phyloP scores from a whole-genome alignment of 1,140 invertebrate species.

The Globodera ellingtonae region DNA sequence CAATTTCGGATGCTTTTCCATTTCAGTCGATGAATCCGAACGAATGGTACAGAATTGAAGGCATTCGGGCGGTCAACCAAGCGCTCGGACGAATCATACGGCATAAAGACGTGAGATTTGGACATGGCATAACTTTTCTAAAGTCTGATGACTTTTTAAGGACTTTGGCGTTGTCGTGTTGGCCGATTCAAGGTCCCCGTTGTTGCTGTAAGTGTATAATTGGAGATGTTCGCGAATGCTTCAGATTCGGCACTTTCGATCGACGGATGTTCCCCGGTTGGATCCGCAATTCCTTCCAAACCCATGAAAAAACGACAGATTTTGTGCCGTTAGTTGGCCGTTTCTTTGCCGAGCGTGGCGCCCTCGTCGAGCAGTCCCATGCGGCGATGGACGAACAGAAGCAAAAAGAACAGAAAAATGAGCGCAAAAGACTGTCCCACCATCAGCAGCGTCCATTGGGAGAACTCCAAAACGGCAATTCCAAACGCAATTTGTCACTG shows the following conservation, averaged over 20 bases:
- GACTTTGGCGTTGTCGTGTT: slow-evolving; percentile 86
- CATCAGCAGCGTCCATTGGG: neutral
- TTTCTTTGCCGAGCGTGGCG: slow-evolving; percentile 33
- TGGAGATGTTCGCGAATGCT: neutral
- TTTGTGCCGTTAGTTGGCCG: slow-evolving; percentile 10
- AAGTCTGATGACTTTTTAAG: neutral
- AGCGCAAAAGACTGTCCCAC: neutral
- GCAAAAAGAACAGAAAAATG: neutral
- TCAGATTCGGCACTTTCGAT: slow-evolving; percentile 30
- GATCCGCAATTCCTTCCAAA: slow-evolving; percentile 28
- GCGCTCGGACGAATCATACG: slow-evolving; percentile 93
- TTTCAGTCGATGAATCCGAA: slow-evolving; percentile 46
- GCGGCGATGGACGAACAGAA: neutral
- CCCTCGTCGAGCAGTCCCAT: slow-evolving; percentile 30
- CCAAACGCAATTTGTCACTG: neutral
- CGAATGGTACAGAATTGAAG: slow-evolving; percentile 91
- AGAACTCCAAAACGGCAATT: neutral
- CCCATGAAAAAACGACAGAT: neutral
- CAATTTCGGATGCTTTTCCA: slow-evolving; percentile 17
- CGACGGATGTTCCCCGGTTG: slow-evolving; percentile 36
- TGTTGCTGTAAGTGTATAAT: neutral
- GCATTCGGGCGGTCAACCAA: slow-evolving; percentile 93
- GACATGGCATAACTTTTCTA: too few species aligned
- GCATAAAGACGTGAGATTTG: slow-evolving; percentile 75
- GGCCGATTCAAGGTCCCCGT: slow-evolving; percentile 72